These are phyloP conservation scores for Phylloscopus trochiloides DNA, from an alignment of 2,113 vertebrate species.

Conservation along the genomic window DNA sequence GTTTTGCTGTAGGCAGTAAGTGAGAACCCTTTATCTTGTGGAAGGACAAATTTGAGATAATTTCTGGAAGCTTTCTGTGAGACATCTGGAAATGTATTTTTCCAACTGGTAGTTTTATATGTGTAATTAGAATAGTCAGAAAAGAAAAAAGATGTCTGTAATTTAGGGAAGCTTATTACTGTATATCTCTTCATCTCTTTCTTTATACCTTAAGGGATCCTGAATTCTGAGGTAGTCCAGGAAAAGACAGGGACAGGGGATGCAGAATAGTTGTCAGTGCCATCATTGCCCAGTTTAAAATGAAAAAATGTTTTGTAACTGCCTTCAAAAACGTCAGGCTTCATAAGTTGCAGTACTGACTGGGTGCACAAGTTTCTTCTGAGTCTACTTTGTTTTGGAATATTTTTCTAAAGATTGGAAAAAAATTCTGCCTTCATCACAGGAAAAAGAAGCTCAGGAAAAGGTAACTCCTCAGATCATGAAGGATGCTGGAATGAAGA, in stretches of 20 bases:
- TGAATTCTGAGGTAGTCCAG: neutral
- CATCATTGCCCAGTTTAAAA: neutral
- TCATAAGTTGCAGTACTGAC: neutral
- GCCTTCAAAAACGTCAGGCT: neutral
- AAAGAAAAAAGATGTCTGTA: neutral
- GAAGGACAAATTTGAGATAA: neutral
- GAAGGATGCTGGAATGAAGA: constrained; percentile 95
- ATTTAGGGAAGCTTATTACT: neutral
- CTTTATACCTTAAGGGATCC: neutral
- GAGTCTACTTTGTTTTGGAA: neutral
- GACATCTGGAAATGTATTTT: neutral
- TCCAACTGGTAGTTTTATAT: neutral
- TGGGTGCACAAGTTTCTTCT: neutral
- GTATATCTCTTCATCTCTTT: neutral
- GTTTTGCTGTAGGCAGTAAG: neutral
- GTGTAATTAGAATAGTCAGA: neutral
- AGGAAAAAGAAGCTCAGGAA: constrained; percentile 96
- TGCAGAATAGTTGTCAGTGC: neutral
- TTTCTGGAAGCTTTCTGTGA: neutral
- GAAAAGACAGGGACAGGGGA: neutral
- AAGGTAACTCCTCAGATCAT: constrained; percentile 87
- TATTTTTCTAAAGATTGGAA: neutral
- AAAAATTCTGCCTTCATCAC: constrained; percentile 17
- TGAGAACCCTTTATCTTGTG: neutral
- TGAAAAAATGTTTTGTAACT: neutral